phyloP scores from a whole-genome alignment of 53 echinoderm and acorn worm genomes.

The Arbacia lixula region DNA sequence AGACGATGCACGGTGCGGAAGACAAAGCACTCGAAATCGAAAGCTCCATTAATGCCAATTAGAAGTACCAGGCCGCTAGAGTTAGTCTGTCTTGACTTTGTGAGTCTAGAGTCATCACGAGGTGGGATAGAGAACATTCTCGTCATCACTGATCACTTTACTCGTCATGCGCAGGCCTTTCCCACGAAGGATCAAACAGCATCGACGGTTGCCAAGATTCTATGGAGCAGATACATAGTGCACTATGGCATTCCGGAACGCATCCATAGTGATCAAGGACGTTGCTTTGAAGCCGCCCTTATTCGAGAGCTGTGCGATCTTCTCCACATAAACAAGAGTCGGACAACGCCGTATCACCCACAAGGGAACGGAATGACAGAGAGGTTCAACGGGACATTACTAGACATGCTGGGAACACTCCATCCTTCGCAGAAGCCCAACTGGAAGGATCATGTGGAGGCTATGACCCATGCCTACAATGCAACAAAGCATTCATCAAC shows the following conservation, averaged over 20 bases:
- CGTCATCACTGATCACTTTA: constrained; percentile 62
- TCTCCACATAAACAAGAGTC: constrained; percentile 46
- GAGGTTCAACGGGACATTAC: constrained; percentile 48
- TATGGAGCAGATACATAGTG: constrained; percentile 51
- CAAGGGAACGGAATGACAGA: constrained; percentile 53
- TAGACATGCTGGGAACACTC: constrained; percentile 39
- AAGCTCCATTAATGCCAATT: no score
- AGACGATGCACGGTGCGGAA: no score
- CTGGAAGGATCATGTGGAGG: constrained; percentile 56
- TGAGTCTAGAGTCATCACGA: no score
- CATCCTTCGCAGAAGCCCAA: constrained; percentile 8
- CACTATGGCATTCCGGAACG: constrained; percentile 56
- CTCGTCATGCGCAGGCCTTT: constrained; percentile 67
- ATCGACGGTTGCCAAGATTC: constrained; percentile 46
- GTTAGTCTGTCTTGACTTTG: no score
- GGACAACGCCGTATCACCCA: constrained; percentile 59
- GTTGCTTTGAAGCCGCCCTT: constrained; percentile 51
- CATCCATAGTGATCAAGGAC: constrained; percentile 67
- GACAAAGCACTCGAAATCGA: no score
- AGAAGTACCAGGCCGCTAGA: no score
- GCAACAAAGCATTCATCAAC: constrained; percentile 53
- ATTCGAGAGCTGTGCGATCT: constrained; percentile 51
- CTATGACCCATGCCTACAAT: constrained; percentile 52
- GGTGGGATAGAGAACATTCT: constrained; percentile 41
- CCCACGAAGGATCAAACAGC: constrained; percentile 65